Evolutionary conservation across 2,888 invertebrate species (phyloP).

Genomic region (Leucophora obtusa): DNA sequence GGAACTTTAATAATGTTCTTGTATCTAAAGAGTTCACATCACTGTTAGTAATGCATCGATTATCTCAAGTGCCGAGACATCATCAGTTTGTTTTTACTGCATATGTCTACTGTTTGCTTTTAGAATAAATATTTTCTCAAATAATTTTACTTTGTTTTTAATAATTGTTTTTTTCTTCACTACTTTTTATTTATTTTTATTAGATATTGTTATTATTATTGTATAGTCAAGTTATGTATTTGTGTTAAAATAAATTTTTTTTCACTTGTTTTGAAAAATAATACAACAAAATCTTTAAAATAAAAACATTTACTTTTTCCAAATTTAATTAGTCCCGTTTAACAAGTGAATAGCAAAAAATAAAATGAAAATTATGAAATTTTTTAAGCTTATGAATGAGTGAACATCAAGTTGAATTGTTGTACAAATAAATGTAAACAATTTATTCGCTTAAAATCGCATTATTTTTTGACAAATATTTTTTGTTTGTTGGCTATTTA

Average conservation of each 20-base stretch:
- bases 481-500: conserved; percentile 69
- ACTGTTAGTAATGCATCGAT: conserved; percentile 1
- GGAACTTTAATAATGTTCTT: no score
- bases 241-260: conserved; percentile 33
- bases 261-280: conserved; percentile 24
- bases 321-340: conserved; percentile 28
- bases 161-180: conserved; percentile 33
- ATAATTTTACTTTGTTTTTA: conserved; percentile 61
- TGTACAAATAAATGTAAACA: neutral
- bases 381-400: conserved; percentile 16
- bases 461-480: conserved; percentile 77
- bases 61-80: neutral
- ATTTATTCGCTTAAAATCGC: conserved; percentile 68
- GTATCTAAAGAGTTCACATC: no score
- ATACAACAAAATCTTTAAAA: conserved; percentile 33
- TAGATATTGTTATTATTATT: conserved; percentile 61
- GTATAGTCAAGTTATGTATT: conserved; percentile 34
- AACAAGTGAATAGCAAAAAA: neutral
- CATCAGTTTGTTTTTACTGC: conserved; percentile 47
- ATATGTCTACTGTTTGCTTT: conserved; percentile 54
- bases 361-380: neutral
- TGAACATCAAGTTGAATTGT: neutral
- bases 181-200: conserved; percentile 43
- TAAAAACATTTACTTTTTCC: neutral
- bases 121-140: conserved; percentile 60